Percentiles rank a stretch among this genome's conserved stretches.
Conservation (phyloP, 2,113 vertebrate genomes). For the Heterotis niloticus region DNA sequence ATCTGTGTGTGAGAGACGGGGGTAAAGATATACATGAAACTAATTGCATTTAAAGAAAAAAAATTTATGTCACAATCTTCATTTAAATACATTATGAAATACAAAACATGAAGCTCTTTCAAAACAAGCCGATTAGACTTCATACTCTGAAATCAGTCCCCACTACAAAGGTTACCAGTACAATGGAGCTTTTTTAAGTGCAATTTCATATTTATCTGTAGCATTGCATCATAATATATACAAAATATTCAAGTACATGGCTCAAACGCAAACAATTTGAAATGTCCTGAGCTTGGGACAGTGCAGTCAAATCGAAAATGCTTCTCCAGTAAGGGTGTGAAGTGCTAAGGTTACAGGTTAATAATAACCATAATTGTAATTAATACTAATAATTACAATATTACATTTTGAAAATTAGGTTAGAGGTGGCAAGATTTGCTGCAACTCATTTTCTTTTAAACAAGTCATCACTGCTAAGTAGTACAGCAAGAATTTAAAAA, state of each 20-base stretch:
- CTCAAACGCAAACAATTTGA: conserved; percentile 23
- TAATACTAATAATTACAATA: neutral
- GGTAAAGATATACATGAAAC: neutral
- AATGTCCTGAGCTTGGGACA: conserved; percentile 28
- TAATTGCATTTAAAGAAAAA: conserved; percentile 12
- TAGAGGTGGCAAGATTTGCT: neutral
- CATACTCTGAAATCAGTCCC: conserved; percentile 11
- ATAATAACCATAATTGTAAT: conserved; percentile 5
- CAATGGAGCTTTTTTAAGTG: conserved; percentile 27
- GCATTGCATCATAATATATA: conserved; percentile 24
- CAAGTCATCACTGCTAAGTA: neutral
- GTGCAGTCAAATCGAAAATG: conserved; percentile 4
- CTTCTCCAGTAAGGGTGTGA: neutral
- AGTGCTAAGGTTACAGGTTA: neutral
- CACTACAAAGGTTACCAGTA: conserved; percentile 24
- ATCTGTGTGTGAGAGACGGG: neutral
- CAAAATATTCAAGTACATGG: conserved; percentile 29
- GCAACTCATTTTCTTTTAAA: neutral
- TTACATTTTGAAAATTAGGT: neutral
- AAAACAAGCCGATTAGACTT: conserved; percentile 21
- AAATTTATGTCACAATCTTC: conserved; percentile 22
- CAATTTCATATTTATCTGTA: conserved; percentile 26
- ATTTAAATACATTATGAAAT: conserved; percentile 28
- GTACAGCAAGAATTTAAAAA: neutral
- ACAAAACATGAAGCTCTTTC: conserved; percentile 32